These are phyloP conservation scores for Cydia pomonella DNA, from an alignment of 1,140 invertebrate genomes.

Conservation along the genomic window DNA sequence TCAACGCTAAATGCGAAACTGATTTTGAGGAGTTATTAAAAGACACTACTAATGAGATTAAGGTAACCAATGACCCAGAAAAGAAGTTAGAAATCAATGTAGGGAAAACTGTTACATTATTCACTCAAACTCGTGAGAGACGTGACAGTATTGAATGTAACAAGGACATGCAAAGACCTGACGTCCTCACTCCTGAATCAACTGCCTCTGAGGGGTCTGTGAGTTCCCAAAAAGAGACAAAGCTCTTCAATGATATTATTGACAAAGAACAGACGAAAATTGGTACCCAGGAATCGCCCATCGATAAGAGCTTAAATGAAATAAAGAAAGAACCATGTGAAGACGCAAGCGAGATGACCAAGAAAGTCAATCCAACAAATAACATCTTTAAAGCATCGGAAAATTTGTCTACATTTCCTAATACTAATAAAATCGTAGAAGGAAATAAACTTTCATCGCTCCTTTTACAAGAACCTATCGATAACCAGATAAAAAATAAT, in stretches of 20 bases:
- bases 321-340: conserved; percentile 12
- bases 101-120: conserved; percentile 61
- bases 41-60: conserved; percentile 78
- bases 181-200: conserved; percentile 23
- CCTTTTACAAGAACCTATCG: conserved; percentile 40
- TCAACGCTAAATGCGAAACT: conserved; percentile 70
- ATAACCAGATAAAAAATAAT: conserved; percentile 59
- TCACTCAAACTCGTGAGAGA: conserved; percentile 45
- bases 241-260: neutral
- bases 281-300: neutral
- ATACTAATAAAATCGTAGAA: conserved; percentile 39
- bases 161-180: conserved; percentile 40
- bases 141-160: conserved; percentile 37
- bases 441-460: conserved; percentile 42
- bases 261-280: conserved; percentile 2
- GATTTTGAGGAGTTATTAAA: conserved; percentile 79
- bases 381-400: conserved; percentile 9
- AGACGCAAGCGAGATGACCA: neutral
- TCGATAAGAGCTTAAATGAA: conserved; percentile 1
- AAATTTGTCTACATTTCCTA: conserved; percentile 11
- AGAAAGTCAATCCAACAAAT: neutral
- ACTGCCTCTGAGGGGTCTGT: conserved; percentile 7
- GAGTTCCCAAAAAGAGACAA: conserved; percentile 9
- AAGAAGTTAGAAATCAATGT: conserved; percentile 73
- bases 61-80: conserved; percentile 69